Evolutionary conservation across 2,113 vertebrate species (phyloP).

Genomic region (Agelaius phoeniceus): DNA sequence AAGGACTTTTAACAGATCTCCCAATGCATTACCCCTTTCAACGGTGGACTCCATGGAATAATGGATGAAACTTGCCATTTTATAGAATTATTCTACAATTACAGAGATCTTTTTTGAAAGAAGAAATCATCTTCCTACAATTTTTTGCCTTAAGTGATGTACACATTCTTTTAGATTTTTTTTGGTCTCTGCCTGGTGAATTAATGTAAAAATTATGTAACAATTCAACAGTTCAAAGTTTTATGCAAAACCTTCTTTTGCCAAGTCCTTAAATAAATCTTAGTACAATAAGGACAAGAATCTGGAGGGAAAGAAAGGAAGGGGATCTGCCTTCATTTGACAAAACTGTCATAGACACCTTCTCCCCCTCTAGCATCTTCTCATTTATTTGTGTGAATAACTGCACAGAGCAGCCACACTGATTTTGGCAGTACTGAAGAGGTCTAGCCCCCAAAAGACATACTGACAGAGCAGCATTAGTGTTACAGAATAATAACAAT

Average conservation of each 20-base stretch:
- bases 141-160: neutral
- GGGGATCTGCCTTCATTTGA: neutral
- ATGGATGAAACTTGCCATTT: neutral
- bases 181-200: neutral
- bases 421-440: neutral
- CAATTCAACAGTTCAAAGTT: neutral
- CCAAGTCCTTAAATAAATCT: neutral
- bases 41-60: neutral
- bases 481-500: neutral
- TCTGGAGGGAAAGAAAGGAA: neutral
- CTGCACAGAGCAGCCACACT: neutral
- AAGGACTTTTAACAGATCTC: neutral
- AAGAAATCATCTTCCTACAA: neutral
- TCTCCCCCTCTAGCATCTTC: neutral
- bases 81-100: neutral
- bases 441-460: neutral
- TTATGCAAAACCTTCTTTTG: neutral
- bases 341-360: rapidly evolving
- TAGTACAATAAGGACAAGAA: neutral
- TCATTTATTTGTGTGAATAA: neutral
- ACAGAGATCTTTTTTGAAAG: neutral
- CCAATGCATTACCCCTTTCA: neutral
- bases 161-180: neutral
- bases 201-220: neutral
- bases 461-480: neutral